Evolutionary conservation across 2,888 invertebrate genomes (phyloP), one percentile per base, ranked within the genome.

Genomic region (Hyalella azteca): DNA sequence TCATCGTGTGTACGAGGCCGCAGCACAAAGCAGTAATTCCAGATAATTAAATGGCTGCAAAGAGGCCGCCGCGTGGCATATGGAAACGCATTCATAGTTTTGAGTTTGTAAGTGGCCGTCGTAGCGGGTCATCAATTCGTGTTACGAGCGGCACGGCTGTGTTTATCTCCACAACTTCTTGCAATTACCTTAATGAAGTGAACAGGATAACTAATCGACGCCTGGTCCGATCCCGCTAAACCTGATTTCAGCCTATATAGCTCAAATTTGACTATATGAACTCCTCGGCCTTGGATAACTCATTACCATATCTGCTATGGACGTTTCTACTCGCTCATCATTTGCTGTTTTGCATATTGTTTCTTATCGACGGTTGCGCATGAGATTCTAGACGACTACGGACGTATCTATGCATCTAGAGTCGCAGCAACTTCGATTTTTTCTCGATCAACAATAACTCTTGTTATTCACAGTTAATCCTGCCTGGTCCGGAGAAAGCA

Each of bases 31-130:
- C n/a, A n/a, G n/a, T n/a, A n/a, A n/a, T n/a, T n/a, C n/a, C n/a
- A n/a, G n/a, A n/a, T n/a, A n/a, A n/a, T n/a, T n/a, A n/a, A n/a
- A n/a, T n/a, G n/a, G n/a, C n/a, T n/a, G n/a, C 66, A 66, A 66
- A 66, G 66, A 36, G 36, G 66, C 66, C 66, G 66, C 66, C 66
- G 66, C 66, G 66, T 66, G 66, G 36, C 19, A 32, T 66, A 66
- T 66, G 66, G 39, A 19, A 36, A 36, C 32, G 36, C 32, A 66
- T 66, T 32, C 39, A 19, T 36, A n/a, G 11, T 15, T 66, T 66
- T 66, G 32, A 19, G 66, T n/a, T 66, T 39, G 66, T 66, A 66
- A 66, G 66, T 66, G 66, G 66, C 19, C n/a, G 66, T 66, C 36
- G 19, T n/a, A 36, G 29, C 66, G 29, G 19, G 36, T 36, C 66